Percentiles rank a stretch among this genome's conserved stretches.
phyloP scores from a whole-genome alignment of 1,140 invertebrate species.

The Drosophila kanapiae region DNA sequence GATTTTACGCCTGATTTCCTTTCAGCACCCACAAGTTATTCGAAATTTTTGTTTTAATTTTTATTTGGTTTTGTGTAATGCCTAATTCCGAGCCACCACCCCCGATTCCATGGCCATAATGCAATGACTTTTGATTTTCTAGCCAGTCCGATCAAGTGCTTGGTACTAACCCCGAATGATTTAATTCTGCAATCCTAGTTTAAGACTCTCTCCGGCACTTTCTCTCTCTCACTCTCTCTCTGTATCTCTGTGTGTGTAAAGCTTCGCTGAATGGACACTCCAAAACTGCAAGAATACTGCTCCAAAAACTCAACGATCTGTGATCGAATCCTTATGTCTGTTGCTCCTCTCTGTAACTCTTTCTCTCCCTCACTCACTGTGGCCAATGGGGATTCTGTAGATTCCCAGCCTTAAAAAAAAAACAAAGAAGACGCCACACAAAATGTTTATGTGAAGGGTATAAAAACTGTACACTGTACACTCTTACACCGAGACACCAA shows the following conservation, averaged over 20 bases:
- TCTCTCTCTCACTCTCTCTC: slow-evolving; percentile 18
- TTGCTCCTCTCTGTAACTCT: slow-evolving; percentile 25
- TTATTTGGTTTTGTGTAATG: slow-evolving; percentile 13
- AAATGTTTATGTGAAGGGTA: slow-evolving; percentile 69
- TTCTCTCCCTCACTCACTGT: slow-evolving; percentile 23
- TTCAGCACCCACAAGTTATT: slow-evolving; percentile 39
- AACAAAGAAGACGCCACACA: background rate
- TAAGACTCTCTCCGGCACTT: slow-evolving; percentile 40
- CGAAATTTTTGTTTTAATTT: slow-evolving; percentile 13
- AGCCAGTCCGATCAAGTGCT: slow-evolving; percentile 41
- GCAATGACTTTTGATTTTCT: slow-evolving; percentile 31
- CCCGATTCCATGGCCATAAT: slow-evolving; percentile 16
- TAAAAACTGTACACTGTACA: slow-evolving; percentile 64
- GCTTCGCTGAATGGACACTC: slow-evolving; percentile 47
- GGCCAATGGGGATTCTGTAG: slow-evolving; percentile 18
- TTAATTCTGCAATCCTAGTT: slow-evolving; percentile 37
- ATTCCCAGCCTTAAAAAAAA: slow-evolving; percentile 5
- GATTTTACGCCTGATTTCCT: slow-evolving; percentile 33
- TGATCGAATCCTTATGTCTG: slow-evolving; percentile 24
- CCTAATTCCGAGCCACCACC: slow-evolving; percentile 36
- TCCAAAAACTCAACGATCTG: slow-evolving; percentile 11
- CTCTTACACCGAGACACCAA: slow-evolving; percentile 34
- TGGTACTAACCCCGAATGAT: slow-evolving; percentile 49
- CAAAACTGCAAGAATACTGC: slow-evolving; percentile 3
- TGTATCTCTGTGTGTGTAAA: slow-evolving; percentile 42